Evolutionary conservation across 2,888 invertebrate genomes (phyloP).

Genomic region (Lithophane leautieri): DNA sequence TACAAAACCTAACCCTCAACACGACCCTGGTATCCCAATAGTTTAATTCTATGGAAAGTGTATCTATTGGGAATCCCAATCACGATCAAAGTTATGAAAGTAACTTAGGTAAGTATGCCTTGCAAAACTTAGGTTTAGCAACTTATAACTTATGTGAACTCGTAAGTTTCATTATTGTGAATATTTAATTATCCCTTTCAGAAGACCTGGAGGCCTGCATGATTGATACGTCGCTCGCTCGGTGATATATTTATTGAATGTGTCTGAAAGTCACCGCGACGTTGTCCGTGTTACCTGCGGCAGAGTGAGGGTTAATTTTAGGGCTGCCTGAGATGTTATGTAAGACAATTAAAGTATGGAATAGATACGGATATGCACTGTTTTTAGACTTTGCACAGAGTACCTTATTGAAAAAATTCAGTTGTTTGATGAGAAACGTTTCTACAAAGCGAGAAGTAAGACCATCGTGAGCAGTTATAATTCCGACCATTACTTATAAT

Average conservation of each 20-base stretch:
- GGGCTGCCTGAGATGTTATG: constrained; percentile 28
- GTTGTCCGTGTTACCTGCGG: constrained; percentile 27
- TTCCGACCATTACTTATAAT: background rate
- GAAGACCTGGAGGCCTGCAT: constrained; percentile 32
- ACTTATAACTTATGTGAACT: constrained; percentile 12
- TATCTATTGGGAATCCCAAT: constrained; percentile 15
- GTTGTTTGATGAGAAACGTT: background rate
- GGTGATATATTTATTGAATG: constrained; percentile 48
- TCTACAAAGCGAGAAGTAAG: background rate
- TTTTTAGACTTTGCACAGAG: background rate
- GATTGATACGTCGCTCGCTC: constrained; percentile 43
- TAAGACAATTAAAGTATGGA: background rate
- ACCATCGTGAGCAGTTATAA: background rate
- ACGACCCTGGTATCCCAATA: background rate
- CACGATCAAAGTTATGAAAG: constrained; percentile 20
- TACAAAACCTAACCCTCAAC: background rate
- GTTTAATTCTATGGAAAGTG: background rate
- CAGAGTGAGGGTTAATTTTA: constrained; percentile 31
- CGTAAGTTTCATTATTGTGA: constrained; percentile 33
- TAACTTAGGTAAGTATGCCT: constrained; percentile 6
- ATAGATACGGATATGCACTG: background rate
- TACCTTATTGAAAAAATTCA: background rate
- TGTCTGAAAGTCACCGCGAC: constrained; percentile 38
- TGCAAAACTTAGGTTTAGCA: constrained; percentile 4
- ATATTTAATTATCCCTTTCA: constrained; percentile 55